Evolutionary conservation across 2,888 invertebrate species (phyloP), one percentile per base, ranked within the genome.

Genomic region (Lithophane ornitopus): DNA sequence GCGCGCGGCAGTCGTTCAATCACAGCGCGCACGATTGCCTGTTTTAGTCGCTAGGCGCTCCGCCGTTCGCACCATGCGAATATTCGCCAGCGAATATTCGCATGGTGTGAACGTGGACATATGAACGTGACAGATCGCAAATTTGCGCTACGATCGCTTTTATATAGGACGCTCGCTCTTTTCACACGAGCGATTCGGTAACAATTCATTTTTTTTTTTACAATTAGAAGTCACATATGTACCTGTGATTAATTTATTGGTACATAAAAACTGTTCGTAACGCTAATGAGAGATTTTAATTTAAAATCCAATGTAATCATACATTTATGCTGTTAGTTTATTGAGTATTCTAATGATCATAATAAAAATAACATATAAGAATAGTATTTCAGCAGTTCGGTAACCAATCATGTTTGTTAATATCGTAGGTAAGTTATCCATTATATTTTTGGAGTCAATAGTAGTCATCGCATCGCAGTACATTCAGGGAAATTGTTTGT

Each of bases 281-380:
- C n/a, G 49, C n/a, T 63, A 63, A 63, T 56, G 69, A 49, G 11
- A 69, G 62, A 46, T 69, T 77, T 56, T 58, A 65, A 75, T 65
- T 41, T 39, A 58, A 76, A 7, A 59, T 28, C 22, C 2, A 46
- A 52, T 39, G 16, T 39, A 28, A n/a, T 39, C 22, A 46, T 12
- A 65, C 9, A 28, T 59, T 34, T n/a, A 58, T 59, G 19, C 14
- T 41, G 14, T 41, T 28, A 49, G n/a, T 19, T 16, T 34, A 54
- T 4, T 16, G n/a, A 52, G 14, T 62, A 34, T 44, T 54, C 3
- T 54, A n/a, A 2, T 61, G 28, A 16, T n/a, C 26, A 6, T n/a
- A 49, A 4, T 6, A 4, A 6, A 16, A 49, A 4, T 6, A 4
- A 34, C 34, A 34, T 34, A 34, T 4, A 6, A 34, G 34, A 49